phyloP scores from a whole-genome alignment of 35 echinoderm and acorn worm genomes.

The Lytechinus variegatus region DNA sequence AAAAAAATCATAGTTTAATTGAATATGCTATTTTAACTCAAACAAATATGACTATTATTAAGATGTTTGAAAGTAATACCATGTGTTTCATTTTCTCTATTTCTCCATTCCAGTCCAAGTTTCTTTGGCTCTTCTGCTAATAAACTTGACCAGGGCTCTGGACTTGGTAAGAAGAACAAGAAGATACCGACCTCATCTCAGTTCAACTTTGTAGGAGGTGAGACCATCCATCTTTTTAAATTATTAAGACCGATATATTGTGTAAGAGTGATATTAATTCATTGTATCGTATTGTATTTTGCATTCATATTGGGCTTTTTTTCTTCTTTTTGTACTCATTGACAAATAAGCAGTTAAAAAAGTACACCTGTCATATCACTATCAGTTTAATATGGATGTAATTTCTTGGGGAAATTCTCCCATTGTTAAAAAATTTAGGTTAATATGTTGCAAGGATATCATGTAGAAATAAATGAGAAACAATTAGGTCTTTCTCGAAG shows the following conservation, averaged over 20 bases:
- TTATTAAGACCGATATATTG: too few relatives aligned
- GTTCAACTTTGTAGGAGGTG: constrained; percentile 31
- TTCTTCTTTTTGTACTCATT: too few relatives aligned
- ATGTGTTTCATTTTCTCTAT: neutral
- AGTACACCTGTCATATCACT: too few relatives aligned
- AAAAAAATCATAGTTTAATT: too few relatives aligned
- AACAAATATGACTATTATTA: too few relatives aligned
- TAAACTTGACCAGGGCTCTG: constrained; percentile 25
- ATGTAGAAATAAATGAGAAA: neutral
- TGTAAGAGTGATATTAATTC: too few relatives aligned
- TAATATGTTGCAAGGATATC: neutral
- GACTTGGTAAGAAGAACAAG: constrained; percentile 14
- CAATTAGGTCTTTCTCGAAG: neutral
- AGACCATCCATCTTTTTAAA: neutral
- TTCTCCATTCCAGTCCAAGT: constrained; percentile 21
- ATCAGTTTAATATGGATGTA: too few relatives aligned
- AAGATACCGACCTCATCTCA: constrained; percentile 18
- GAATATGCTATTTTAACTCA: too few relatives aligned
- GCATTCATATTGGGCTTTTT: neutral
- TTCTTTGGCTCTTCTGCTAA: constrained; percentile 16
- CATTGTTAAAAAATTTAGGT: neutral
- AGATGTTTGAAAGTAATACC: too few relatives aligned
- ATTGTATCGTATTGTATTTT: neutral
- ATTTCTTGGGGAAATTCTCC: too few relatives aligned
- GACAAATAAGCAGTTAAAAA: neutral